Base-by-base conservation (phyloP, 2,113 vertebrate species). In the Paedocypris sp. region DNA sequence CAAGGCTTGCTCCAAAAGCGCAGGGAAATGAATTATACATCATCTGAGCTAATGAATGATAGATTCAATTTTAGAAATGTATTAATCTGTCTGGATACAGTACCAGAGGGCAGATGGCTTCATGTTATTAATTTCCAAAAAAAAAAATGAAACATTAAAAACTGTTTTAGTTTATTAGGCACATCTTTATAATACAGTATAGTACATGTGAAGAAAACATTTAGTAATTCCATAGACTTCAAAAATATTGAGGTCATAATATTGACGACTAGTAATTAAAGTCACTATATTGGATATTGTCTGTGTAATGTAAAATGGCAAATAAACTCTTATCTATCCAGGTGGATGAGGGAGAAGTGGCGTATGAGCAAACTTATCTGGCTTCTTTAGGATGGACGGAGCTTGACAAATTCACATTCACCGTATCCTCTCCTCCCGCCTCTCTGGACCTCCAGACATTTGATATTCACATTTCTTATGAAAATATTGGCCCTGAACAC, bases 401-500 rank as follows among this genome's bases (percentile, higher is more conserved):
- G 1, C 79, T 88, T 78, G 90, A 94, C 75, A 85, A 80, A 11
- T 88, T 93, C 70, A 85, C 62, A 0, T 93, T 95, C 77, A 85
- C 73, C 1, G 71, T 79, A 12, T 80, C 77, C 6, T 93, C 89
- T 18, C 81, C 83, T 3, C 91, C 91, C 15, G 82, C 85, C 46
- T 61, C 62, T 62, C 69, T 94, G 43, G 85, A 87, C 36, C 75
- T 76, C 4, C 84, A 89, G 56, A 77, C 79, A 22, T 94, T 94
- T 56, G 75, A 16, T 57, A 76, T 96, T 50, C 79, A 80, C 23
- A 86, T 94, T 82, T 96, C 91, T 0, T 92, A 90, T 65, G 91
- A 90, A 68, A 80, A 87, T 58, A 68, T 61, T 4, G 79, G 85
- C 22, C 80, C 85, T 31, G 81, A 85, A 67, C 63, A 2, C 53